Percentiles rank a stretch among this genome's conserved stretches.
These are phyloP conservation scores for Corythoichthys haematopterus DNA, from an alignment of 2,113 vertebrate genomes.

Conservation along the genomic window DNA sequence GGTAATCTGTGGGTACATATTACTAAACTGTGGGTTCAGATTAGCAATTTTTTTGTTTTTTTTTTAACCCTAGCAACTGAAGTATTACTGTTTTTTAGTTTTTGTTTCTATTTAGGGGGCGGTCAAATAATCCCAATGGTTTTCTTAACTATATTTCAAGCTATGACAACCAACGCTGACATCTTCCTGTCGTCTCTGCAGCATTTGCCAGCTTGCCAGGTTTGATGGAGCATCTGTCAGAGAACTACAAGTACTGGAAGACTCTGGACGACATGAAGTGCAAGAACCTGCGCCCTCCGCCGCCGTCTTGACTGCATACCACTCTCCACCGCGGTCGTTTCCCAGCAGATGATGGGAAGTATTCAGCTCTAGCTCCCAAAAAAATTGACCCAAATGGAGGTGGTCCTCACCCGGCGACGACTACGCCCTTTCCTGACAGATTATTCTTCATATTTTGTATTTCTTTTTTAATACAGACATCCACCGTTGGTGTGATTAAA, in stretches of 20 bases:
- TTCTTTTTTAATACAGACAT: neutral
- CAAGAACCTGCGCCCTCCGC: constrained; percentile 82
- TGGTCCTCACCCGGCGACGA: neutral
- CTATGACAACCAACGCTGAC: neutral
- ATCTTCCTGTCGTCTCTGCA: constrained; percentile 36
- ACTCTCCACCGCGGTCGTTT: neutral
- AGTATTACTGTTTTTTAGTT: too few relatives aligned
- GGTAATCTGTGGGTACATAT: too few relatives aligned
- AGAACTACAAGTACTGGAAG: constrained; percentile 98
- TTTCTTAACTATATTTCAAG: too few relatives aligned
- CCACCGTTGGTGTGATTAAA: neutral
- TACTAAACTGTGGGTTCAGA: too few relatives aligned
- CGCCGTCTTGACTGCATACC: constrained; percentile 66
- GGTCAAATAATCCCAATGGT: too few relatives aligned
- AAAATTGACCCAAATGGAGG: neutral
- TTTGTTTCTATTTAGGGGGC: too few relatives aligned
- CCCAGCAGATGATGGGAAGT: neutral
- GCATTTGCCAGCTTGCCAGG: constrained; percentile 89
- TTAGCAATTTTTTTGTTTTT: neutral
- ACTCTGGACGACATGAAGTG: constrained; percentile 88
- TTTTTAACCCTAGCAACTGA: neutral
- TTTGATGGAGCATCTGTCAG: constrained; percentile 87
- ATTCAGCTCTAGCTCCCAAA: neutral
- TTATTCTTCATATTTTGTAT: neutral
- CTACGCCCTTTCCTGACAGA: neutral